Conservation (phyloP, 2,113 vertebrate species). For the Piliocolobus tephrosceles region DNA sequence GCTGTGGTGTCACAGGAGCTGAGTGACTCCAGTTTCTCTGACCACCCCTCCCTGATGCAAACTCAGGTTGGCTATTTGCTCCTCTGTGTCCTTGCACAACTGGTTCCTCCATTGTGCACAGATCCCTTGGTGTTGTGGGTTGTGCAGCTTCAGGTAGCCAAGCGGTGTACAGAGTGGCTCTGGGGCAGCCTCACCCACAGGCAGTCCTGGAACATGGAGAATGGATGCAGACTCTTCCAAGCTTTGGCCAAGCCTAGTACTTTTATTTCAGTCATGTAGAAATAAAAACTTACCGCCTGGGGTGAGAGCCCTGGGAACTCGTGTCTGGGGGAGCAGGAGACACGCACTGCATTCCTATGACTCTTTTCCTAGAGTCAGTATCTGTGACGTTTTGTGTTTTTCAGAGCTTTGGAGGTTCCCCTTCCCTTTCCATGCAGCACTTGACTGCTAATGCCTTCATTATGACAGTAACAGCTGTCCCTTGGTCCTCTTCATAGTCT, state of each 20-base stretch:
- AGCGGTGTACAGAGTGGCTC: not conserved
- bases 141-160: not conserved
- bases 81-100: no score
- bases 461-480: no score
- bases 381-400: not conserved
- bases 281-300: not conserved
- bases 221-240: not conserved
- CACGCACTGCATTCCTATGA: fast-evolving
- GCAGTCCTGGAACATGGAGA: not conserved
- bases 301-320: not conserved
- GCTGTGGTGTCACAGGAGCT: not conserved
- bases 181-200: fast-evolving
- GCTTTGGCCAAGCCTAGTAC: not conserved
- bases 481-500: not conserved
- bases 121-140: not conserved
- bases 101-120: not conserved
- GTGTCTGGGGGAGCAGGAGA: not conserved
- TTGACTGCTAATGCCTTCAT: no score
- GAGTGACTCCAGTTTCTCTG: not conserved
- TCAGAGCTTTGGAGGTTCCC: not conserved
- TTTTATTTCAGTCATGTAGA: not conserved
- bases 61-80: fast-evolving
- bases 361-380: not conserved
- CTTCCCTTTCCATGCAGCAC: not conserved
- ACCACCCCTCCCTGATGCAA: not conserved